Conservation (phyloP, 1,140 invertebrate genomes). For the Drosophila chauvacae region DNA sequence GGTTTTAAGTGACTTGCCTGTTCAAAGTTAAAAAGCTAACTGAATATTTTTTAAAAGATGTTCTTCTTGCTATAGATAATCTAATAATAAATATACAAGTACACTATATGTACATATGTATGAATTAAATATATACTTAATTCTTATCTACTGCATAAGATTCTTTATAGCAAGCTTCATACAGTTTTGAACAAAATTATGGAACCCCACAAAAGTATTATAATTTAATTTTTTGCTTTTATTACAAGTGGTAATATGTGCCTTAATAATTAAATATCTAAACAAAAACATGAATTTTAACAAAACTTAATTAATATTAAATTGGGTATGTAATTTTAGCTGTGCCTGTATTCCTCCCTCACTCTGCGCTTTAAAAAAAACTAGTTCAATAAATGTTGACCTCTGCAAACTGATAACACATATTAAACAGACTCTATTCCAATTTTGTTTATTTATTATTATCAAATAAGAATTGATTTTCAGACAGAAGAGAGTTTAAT, state of each 20-base stretch:
- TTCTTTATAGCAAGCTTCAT: background rate
- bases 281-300: background rate
- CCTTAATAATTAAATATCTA: too few relatives aligned
- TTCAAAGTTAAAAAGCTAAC: background rate
- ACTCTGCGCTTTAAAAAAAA: background rate
- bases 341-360: background rate
- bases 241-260: too few relatives aligned
- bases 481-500: too few relatives aligned
- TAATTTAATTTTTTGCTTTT: background rate
- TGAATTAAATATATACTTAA: background rate
- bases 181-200: background rate
- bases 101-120: too few relatives aligned
- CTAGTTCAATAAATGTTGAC: background rate
- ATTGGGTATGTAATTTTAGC: background rate
- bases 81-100: background rate
- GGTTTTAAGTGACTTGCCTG: background rate
- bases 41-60: background rate
- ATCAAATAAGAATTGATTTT: too few relatives aligned
- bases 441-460: too few relatives aligned
- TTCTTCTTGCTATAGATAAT: background rate
- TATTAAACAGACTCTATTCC: too few relatives aligned
- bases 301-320: background rate
- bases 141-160: background rate
- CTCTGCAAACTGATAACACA: background rate
- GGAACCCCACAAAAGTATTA: too few relatives aligned